Evolutionary conservation across 2,888 invertebrate species (phyloP).

Genomic region (Eudasyphora cyanicolor): DNA sequence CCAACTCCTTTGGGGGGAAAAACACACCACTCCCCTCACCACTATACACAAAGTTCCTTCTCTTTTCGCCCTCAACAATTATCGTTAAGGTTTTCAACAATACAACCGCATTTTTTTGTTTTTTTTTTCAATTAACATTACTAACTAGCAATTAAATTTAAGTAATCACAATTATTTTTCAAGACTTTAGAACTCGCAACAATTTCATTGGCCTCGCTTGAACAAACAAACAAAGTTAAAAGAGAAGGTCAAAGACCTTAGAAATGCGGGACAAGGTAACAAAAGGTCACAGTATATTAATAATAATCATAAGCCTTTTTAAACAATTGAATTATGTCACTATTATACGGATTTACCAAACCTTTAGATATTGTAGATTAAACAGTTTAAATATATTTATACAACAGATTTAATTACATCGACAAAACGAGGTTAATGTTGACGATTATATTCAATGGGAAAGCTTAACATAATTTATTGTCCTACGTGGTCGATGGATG

Average conservation of each 20-base stretch:
- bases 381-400: background rate
- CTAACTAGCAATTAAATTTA: constrained; percentile 32
- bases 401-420: background rate
- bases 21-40: background rate
- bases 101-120: too few relatives aligned
- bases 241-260: background rate
- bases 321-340: background rate
- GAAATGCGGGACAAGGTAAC: background rate
- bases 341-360: background rate
- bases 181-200: background rate
- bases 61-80: background rate
- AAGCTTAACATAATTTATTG: background rate
- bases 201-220: background rate
- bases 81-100: constrained; percentile 17
- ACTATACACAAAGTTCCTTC: too few relatives aligned
- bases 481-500: background rate
- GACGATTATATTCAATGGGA: background rate
- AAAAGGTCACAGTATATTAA: too few relatives aligned
- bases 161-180: constrained; percentile 13
- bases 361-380: too few relatives aligned
- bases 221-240: too few relatives aligned
- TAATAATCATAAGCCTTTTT: background rate
- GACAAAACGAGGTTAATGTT: background rate
- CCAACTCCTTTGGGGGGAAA: background rate
- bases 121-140: constrained; percentile 32